Evolutionary conservation across 2,797 vertebrate species (phyloP), one percentile per base, ranked within the genome.

Genomic region (Chrysocyon brachyurus): DNA sequence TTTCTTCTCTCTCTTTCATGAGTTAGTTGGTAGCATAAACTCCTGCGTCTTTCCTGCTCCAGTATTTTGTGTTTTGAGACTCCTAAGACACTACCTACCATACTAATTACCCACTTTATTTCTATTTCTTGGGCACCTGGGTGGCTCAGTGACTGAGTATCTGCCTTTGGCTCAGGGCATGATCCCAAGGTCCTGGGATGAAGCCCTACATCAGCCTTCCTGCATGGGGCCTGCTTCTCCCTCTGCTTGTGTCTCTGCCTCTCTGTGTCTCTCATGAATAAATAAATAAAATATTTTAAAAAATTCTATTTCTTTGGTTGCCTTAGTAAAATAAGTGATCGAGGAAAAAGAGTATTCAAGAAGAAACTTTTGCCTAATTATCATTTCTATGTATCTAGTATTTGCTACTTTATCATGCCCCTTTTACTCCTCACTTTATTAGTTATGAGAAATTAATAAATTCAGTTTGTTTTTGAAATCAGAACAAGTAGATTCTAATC

Each of bases 401-500:
- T 85, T 59, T 57, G 26, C 5, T 31, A 28, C 5, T 64, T 59
- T 21, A 64, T 59, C 61, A 57, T 46, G 2, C 6, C 6, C 31
- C 52, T 54, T 5, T n/a, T 28, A 4, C 16, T n/a, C n/a, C 7
- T 17, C 54, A 12, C 59, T 57, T 91, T 33, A 86, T 57, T 52
- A 31, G 12, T 70, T 68, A 28, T 56, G 54, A 82, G 22, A 73
- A 90, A 83, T 28, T 36, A 52, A 61, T 64, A 86, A 31, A 72
- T 72, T 83, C 59, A 61, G 12, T 73, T 89, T 89, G 56, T 31
- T 79, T 97, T 12, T 3, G 52, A 82, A 77, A 82, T 90, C 63
- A 94, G 36, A 94, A 79, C 56, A 92, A 40, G 21, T 33, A 14
- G 15, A 46, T 78, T 97, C n/a, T 57, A 96, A 57, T 78, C 24